A percentile compares a stretch with the other conserved stretches of the same genome.
phyloP scores from a whole-genome alignment of 2,113 vertebrate species.

The Spizaetus ornatus region DNA sequence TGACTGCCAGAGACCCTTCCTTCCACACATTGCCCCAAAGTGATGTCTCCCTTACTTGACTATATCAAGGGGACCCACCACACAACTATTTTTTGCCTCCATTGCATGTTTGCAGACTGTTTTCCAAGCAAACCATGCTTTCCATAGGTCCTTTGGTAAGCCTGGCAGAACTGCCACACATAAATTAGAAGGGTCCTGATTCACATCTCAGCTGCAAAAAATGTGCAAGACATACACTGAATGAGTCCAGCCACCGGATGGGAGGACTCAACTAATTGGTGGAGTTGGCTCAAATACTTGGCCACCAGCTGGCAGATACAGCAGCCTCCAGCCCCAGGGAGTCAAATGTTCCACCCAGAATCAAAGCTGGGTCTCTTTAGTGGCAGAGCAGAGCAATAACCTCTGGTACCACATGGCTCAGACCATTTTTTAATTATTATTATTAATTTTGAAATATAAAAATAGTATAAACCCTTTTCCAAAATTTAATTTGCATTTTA shows the following conservation, averaged over 20 bases:
- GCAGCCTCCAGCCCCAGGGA: conserved; percentile 45
- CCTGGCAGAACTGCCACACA: neutral
- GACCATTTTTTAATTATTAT: conserved; percentile 37
- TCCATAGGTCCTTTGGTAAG: neutral
- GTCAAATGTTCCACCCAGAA: neutral
- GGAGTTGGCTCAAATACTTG: conserved; percentile 22
- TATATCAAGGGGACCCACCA: accelerated
- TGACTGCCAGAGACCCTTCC: neutral
- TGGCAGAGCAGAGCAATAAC: conserved; percentile 13
- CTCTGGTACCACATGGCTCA: conserved; percentile 59
- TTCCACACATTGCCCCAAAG: neutral
- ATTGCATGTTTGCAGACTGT: neutral
- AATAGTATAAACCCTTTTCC: neutral
- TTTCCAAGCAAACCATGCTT: neutral
- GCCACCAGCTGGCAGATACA: conserved; percentile 52
- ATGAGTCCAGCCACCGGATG: neutral
- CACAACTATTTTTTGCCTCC: neutral
- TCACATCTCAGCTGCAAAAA: conserved; percentile 36
- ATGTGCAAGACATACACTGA: conserved; percentile 14
- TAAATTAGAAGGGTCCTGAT: neutral
- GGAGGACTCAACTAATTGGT: conserved; percentile 55
- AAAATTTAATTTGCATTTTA: conserved; percentile 43
- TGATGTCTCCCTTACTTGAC: neutral
- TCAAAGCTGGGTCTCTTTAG: conserved; percentile 20
- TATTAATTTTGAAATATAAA: conserved; percentile 51